These are phyloP conservation scores for Genyomyrus donnyi DNA, from an alignment of 2,113 vertebrate species.

Conservation along the genomic window DNA sequence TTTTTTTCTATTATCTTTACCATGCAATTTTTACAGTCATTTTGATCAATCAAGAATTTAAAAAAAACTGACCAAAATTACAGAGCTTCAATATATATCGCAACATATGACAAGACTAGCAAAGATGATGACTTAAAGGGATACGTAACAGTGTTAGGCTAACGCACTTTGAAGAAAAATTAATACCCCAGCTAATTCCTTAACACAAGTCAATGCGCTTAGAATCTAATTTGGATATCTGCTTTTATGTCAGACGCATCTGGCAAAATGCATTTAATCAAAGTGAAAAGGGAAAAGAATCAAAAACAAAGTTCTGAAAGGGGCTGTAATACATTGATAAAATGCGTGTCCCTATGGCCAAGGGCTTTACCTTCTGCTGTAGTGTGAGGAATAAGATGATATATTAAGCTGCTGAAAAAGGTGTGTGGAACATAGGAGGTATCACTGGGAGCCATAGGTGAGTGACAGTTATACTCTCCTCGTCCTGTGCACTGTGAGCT, in stretches of 20 bases:
- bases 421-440: neutral
- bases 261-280: neutral
- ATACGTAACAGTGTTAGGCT: neutral
- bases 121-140: neutral
- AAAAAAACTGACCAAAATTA: neutral
- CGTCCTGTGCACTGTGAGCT: neutral
- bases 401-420: neutral
- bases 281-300: neutral
- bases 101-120: neutral
- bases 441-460: neutral
- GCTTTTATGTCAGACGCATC: neutral
- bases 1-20: neutral
- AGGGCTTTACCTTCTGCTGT: neutral
- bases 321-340: neutral
- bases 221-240: neutral
- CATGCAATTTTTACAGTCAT: neutral
- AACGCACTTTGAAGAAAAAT: neutral
- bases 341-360: neutral
- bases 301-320: neutral
- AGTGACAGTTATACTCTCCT: neutral
- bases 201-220: neutral
- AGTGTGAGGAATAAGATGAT: neutral
- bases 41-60: neutral
- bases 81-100: neutral
- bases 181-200: neutral